A percentile compares a stretch with the other conserved stretches of the same genome.
Conservation (phyloP, 2,113 vertebrate genomes). For the Chrysemys picta region DNA sequence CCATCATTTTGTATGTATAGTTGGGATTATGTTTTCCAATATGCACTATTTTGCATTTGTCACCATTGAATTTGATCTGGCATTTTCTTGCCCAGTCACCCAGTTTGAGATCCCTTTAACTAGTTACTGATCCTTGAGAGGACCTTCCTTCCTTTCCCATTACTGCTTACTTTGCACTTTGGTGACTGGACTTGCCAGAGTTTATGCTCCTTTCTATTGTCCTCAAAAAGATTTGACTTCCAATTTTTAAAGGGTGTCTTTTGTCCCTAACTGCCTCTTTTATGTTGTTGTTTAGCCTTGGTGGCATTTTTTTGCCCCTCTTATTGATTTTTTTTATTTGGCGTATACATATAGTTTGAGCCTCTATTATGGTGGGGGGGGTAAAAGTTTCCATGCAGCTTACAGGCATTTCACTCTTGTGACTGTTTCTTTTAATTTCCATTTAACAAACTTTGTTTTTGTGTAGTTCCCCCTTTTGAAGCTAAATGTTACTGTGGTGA, state of each 20-base stretch:
- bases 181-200: not conserved
- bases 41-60: not conserved
- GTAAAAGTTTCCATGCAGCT: not conserved
- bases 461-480: not conserved
- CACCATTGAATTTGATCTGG: not conserved
- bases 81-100: not conserved
- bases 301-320: not conserved
- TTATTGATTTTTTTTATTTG: not conserved
- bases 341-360: not conserved
- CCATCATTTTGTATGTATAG: not conserved
- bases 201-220: not conserved
- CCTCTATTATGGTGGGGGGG: not conserved
- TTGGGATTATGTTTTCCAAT: not conserved
- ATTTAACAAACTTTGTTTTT: not conserved
- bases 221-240: not conserved
- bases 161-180: not conserved
- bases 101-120: not conserved
- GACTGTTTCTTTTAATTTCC: not conserved
- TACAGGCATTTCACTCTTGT: not conserved
- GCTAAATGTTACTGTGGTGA: not conserved
- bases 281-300: not conserved
- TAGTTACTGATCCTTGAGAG: not conserved
- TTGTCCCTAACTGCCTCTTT: not conserved
- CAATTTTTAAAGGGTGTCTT: not conserved
- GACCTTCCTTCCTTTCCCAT: not conserved